Conservation (phyloP, 1,140 invertebrate genomes). For the Elymnias hypermnestra region DNA sequence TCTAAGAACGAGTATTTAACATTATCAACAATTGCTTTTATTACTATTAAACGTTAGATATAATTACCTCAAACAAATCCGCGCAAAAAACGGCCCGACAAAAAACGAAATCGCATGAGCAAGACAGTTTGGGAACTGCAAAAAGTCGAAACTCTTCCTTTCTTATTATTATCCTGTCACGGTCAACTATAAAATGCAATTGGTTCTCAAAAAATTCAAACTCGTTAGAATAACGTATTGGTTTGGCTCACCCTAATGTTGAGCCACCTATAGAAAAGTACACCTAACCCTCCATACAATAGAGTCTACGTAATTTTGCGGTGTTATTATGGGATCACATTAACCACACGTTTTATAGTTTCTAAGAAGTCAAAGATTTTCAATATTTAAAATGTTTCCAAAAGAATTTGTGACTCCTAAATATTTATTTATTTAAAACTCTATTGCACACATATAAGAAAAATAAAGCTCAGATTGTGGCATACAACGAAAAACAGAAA, state of each 20-base stretch:
- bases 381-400: background rate
- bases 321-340: conserved; percentile 22
- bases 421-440: too few relatives aligned
- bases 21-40: conserved; percentile 51
- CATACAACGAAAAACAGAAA: too few relatives aligned
- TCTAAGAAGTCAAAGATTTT: background rate
- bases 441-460: too few relatives aligned
- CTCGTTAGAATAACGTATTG: conserved; percentile 55
- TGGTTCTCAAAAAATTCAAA: conserved; percentile 67
- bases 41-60: conserved; percentile 43
- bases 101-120: conserved; percentile 43
- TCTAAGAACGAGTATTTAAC: conserved; percentile 44
- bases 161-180: conserved; percentile 72
- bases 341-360: background rate
- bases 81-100: conserved; percentile 16
- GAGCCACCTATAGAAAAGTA: conserved; percentile 13
- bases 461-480: too few relatives aligned
- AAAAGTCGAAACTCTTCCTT: conserved; percentile 50
- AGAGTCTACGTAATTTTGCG: conserved; percentile 16
- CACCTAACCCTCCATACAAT: conserved; percentile 9
- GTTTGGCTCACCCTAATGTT: background rate
- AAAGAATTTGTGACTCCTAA: too few relatives aligned
- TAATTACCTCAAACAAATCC: conserved; percentile 42
- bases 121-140: conserved; percentile 36
- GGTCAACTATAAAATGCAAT: conserved; percentile 73